Evolutionary conservation across 2,797 vertebrate species (phyloP).

Genomic region (Ataeniobius toweri): DNA sequence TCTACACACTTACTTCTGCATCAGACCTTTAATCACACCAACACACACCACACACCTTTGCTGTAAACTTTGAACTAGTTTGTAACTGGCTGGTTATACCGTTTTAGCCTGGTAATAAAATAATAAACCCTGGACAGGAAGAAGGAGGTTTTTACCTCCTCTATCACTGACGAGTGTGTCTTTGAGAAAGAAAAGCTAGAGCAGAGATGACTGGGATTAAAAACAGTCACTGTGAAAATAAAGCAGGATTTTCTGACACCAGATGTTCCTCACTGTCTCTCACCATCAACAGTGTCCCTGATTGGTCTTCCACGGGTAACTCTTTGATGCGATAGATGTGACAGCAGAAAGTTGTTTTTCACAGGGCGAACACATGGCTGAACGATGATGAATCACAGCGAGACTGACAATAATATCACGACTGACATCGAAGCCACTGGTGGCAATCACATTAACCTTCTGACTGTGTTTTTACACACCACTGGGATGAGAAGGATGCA

Average conservation of each 20-base stretch:
- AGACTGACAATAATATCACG: constrained; percentile 29
- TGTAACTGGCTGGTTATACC: too few species aligned
- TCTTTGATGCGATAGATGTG: constrained; percentile 50
- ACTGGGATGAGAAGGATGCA: constrained; percentile 17
- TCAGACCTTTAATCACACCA: too few species aligned
- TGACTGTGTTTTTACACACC: constrained; percentile 39
- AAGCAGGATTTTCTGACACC: constrained; percentile 23
- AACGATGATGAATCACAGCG: constrained; percentile 51
- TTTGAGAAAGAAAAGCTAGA: not conserved
- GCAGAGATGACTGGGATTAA: constrained; percentile 7
- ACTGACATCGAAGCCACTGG: constrained; percentile 43
- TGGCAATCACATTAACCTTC: constrained; percentile 48
- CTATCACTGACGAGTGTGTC: not conserved
- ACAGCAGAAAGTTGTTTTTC: constrained; percentile 40
- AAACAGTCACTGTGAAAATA: constrained; percentile 25
- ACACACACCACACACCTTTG: too few species aligned
- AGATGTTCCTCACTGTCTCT: constrained; percentile 45
- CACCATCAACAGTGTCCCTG: constrained; percentile 39
- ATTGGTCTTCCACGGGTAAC: constrained; percentile 35
- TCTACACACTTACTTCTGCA: too few species aligned
- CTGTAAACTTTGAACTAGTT: too few species aligned
- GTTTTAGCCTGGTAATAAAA: too few species aligned
- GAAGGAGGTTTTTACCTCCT: not conserved
- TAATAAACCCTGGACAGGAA: too few species aligned
- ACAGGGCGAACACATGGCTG: constrained; percentile 40